These are phyloP conservation scores for Chaetodon trifascialis DNA, from an alignment of 2,113 vertebrate genomes.

Conservation along the genomic window DNA sequence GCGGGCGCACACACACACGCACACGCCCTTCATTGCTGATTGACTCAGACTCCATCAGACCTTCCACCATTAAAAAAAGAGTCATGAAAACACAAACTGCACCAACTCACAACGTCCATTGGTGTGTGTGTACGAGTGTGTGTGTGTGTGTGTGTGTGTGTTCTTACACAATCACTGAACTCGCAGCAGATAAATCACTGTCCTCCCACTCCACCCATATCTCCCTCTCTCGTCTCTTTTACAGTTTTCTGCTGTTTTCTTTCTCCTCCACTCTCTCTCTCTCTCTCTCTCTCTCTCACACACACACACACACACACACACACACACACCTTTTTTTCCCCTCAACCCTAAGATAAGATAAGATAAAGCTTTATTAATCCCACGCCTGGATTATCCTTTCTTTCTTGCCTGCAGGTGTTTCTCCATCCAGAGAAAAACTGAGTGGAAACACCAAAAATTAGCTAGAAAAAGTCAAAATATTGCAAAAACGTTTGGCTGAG, in stretches of 20 bases:
- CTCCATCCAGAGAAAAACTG: too few relatives aligned
- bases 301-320: background rate
- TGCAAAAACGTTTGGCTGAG: too few relatives aligned
- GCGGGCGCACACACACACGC: background rate
- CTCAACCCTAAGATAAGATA: too few relatives aligned
- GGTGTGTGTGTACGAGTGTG: background rate
- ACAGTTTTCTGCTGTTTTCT: too few relatives aligned
- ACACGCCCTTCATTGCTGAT: slow-evolving; percentile 2
- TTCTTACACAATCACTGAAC: slow-evolving; percentile 14
- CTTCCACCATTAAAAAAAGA: slow-evolving; percentile 29
- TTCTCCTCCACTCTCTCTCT: too few relatives aligned
- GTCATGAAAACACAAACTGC: background rate
- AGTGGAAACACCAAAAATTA: too few relatives aligned
- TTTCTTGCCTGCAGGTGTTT: too few relatives aligned
- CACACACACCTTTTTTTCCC: too few relatives aligned
- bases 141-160: background rate
- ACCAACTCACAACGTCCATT: slow-evolving; percentile 6
- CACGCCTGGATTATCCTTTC: too few relatives aligned
- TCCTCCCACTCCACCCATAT: slow-evolving; percentile 14
- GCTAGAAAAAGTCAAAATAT: too few relatives aligned
- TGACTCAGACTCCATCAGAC: slow-evolving; percentile 6
- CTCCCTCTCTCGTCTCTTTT: slow-evolving; percentile 4
- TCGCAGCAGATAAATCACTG: slow-evolving; percentile 41
- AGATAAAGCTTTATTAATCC: too few relatives aligned
- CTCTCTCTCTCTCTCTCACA: too few relatives aligned